Conservation (phyloP, 2,113 vertebrate genomes). For the Dolichotis patagonum region DNA sequence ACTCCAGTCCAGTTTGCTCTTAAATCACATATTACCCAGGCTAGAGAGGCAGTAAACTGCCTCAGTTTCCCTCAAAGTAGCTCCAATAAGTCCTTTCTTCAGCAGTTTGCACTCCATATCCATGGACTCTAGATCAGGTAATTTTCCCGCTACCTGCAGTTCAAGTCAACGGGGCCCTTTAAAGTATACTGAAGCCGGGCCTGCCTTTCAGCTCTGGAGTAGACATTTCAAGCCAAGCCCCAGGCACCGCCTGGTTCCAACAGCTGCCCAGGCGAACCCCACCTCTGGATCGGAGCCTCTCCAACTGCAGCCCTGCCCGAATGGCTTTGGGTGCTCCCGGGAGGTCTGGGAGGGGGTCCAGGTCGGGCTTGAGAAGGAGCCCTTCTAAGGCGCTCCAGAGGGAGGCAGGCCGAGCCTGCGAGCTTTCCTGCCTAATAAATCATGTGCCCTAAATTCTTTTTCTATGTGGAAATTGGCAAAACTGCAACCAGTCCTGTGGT, state of each 20-base stretch:
- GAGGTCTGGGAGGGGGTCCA: background rate
- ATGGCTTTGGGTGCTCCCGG: background rate
- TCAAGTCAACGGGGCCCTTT: background rate
- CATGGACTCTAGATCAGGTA: background rate
- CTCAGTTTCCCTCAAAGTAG: background rate
- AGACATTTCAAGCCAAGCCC: background rate
- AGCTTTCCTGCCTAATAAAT: no score
- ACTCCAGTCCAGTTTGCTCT: background rate
- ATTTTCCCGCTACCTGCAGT: background rate
- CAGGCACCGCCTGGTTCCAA: background rate
- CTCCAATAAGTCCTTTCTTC: background rate
- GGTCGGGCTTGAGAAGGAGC: background rate
- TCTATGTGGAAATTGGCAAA: no score
- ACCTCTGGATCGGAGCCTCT: background rate
- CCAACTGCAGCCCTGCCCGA: background rate
- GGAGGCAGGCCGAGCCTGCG: background rate
- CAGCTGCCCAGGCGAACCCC: background rate
- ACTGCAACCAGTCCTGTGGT: no score
- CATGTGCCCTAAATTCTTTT: no score
- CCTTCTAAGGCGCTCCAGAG: background rate
- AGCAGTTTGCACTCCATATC: background rate
- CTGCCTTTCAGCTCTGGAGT: background rate
- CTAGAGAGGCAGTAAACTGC: background rate
- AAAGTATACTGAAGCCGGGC: background rate
- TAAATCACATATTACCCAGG: background rate